Evolutionary conservation across 2,113 vertebrate genomes (phyloP).

Genomic region (Parus major): DNA sequence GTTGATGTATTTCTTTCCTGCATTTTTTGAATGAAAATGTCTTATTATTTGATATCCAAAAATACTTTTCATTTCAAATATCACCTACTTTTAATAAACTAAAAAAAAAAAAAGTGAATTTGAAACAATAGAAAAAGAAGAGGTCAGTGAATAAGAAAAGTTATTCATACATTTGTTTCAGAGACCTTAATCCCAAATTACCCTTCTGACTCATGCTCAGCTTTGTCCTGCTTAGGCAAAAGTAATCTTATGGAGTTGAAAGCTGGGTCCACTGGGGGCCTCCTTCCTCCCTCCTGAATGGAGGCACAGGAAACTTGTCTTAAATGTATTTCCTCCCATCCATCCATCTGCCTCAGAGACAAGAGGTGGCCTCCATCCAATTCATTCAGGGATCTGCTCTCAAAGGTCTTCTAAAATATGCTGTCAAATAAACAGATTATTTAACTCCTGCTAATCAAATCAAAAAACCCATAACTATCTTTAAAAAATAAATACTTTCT

Average conservation of each 20-base stretch:
- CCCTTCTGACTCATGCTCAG: not conserved
- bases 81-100: not conserved
- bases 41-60: not conserved
- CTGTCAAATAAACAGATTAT: constrained; percentile 50
- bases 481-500: not conserved
- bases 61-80: not conserved
- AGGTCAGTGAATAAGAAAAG: not conserved
- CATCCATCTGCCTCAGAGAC: not conserved
- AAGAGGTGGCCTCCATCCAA: constrained; percentile 39
- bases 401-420: constrained; percentile 31
- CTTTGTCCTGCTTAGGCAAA: not conserved
- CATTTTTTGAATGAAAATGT: not conserved
- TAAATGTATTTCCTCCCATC: constrained; percentile 14
- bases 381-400: constrained; percentile 3
- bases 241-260: not conserved
- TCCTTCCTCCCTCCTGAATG: not conserved
- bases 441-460: constrained; percentile 43
- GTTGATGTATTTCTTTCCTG: not conserved
- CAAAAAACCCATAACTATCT: not conserved
- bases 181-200: constrained; percentile 1
- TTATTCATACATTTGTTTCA: not conserved
- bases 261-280: not conserved
- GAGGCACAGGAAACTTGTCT: constrained; percentile 22
- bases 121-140: not conserved
- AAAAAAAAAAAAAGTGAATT: not conserved